Evolutionary conservation across 2,888 invertebrate species (phyloP).

Genomic region (Eupithecia dodoneata): DNA sequence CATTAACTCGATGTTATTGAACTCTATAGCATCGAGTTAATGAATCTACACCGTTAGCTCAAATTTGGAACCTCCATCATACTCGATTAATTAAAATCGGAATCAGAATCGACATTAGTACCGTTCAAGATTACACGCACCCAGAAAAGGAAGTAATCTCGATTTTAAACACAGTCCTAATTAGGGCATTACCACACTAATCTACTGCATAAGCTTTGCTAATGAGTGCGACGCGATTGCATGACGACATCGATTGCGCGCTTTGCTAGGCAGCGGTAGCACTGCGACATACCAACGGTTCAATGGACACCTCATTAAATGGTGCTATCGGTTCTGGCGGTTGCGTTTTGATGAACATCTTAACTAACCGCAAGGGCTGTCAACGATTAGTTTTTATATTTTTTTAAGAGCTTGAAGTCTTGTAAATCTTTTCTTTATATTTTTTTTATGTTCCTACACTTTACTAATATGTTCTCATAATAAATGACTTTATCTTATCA

Average conservation of each 20-base stretch:
- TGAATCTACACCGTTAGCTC: background rate
- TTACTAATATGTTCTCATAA: no score
- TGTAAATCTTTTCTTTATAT: no score
- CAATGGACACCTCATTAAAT: conserved; percentile 41
- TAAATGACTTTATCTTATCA: no score
- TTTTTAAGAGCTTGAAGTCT: no score
- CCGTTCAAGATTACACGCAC: background rate
- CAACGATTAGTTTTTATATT: background rate
- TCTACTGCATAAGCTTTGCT: conserved; percentile 25
- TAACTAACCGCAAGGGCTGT: conserved; percentile 27
- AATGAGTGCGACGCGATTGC: conserved; percentile 25
- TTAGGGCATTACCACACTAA: conserved; percentile 27
- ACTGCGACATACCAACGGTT: conserved; percentile 22
- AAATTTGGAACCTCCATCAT: background rate
- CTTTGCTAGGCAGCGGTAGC: conserved; percentile 23
- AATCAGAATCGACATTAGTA: background rate
- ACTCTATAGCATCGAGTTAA: no score
- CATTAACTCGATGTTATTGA: no score
- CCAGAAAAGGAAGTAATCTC: conserved; percentile 16
- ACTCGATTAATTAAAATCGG: background rate
- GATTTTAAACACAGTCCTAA: conserved; percentile 23
- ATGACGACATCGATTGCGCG: conserved; percentile 22
- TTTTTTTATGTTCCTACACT: no score
- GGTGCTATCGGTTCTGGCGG: conserved; percentile 38
- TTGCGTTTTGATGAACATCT: conserved; percentile 39